These are phyloP conservation scores for Solenopsis invicta DNA, from an alignment of 1,140 invertebrate species.

Conservation along the genomic window DNA sequence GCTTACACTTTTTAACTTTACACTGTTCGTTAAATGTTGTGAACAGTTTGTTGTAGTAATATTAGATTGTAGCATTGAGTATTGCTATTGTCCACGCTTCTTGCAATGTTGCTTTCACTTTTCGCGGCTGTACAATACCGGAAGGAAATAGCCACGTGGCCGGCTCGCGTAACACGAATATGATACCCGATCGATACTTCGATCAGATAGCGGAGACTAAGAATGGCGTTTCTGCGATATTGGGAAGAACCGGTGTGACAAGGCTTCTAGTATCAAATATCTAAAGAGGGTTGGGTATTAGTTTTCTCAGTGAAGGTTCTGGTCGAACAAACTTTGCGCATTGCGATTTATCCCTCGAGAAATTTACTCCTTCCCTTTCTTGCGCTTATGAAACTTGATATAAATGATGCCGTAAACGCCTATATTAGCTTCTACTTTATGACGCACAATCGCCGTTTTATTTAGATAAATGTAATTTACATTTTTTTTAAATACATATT, in stretches of 20 bases:
- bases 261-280: conserved; percentile 79
- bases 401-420: not conserved
- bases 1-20: not conserved
- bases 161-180: conserved; percentile 64
- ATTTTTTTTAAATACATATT: not conserved
- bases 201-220: conserved; percentile 55
- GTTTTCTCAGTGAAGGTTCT: conserved; percentile 27
- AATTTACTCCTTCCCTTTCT: not conserved
- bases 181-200: conserved; percentile 72
- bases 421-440: not conserved
- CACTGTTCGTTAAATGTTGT: not conserved
- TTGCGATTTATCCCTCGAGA: conserved; percentile 40
- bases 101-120: conserved; percentile 43
- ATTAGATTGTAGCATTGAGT: not conserved
- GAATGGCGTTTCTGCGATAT: conserved; percentile 52
- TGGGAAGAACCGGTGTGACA: conserved; percentile 65
- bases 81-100: not conserved
- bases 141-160: conserved; percentile 68
- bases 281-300: conserved; percentile 65
- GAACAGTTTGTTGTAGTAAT: not conserved
- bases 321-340: conserved; percentile 16
- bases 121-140: conserved; percentile 32
- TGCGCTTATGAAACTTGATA: not conserved
- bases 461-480: not conserved
- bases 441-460: not conserved